These are phyloP conservation scores for Synergus itoensis DNA, from an alignment of 2,888 invertebrate species.

Conservation along the genomic window DNA sequence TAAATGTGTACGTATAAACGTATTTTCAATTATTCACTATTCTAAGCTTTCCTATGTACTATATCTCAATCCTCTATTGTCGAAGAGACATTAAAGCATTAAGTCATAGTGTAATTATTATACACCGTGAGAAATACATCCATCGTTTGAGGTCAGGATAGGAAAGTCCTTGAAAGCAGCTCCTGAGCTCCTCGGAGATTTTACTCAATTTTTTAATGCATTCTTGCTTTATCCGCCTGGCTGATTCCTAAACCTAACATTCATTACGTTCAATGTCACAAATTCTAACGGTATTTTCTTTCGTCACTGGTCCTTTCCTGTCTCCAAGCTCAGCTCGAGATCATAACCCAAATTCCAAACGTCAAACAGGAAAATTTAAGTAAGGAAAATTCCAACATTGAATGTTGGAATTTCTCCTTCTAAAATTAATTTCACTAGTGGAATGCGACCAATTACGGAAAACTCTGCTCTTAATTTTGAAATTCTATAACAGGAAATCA, in stretches of 20 bases:
- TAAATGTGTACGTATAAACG: no score
- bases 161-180: conserved; percentile 1
- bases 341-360: conserved; percentile 16
- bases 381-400: not conserved
- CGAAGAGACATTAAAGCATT: not conserved
- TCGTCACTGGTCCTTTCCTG: not conserved
- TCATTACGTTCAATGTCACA: not conserved
- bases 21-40: not conserved
- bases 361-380: not conserved
- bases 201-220: not conserved
- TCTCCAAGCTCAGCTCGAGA: not conserved
- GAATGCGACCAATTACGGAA: conserved; percentile 36
- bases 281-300: conserved; percentile 13
- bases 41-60: not conserved
- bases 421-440: not conserved
- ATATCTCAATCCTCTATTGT: conserved; percentile 7
- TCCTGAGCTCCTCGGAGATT: not conserved
- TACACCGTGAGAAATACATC: conserved; percentile 25
- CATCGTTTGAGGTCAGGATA: conserved; percentile 4
- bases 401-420: no score
- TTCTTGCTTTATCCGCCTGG: not conserved
- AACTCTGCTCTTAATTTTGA: conserved; percentile 22
- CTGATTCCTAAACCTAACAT: not conserved
- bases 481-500: not conserved
- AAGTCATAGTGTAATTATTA: not conserved